Evolutionary conservation across 2,113 vertebrate genomes (phyloP).

Genomic region (Notechis scutatus): DNA sequence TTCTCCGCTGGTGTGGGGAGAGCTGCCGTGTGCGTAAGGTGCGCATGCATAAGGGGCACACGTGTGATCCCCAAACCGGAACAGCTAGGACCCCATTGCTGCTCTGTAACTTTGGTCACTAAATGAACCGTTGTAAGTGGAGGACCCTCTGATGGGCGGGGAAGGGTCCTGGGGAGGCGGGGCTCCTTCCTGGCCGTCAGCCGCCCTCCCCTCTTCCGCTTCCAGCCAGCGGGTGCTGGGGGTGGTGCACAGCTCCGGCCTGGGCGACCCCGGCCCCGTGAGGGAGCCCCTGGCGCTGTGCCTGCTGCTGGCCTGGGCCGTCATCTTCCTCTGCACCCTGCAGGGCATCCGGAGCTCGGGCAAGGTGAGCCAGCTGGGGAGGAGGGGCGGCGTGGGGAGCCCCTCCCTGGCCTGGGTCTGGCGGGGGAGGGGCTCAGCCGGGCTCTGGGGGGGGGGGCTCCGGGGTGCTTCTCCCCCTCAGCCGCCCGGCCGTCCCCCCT

Average conservation of each 20-base stretch:
- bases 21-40: no score
- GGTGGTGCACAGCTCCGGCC: constrained; percentile 74
- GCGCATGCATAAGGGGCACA: no score
- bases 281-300: constrained; percentile 85
- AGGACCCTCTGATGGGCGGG: neutral
- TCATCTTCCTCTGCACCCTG: constrained; percentile 88
- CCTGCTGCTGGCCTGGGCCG: constrained; percentile 82
- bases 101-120: neutral
- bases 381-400: fast-evolving
- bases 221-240: constrained; percentile 82
- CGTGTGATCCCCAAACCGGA: no score
- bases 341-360: constrained; percentile 87
- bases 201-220: fast-evolving
- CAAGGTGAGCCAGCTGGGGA: constrained; percentile 72
- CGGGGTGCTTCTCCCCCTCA: neutral
- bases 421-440: neutral
- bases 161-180: neutral
- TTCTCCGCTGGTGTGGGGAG: no score
- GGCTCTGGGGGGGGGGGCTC: no score
- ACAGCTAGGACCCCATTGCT: no score
- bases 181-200: fast-evolving
- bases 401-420: neutral
- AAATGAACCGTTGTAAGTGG: neutral
- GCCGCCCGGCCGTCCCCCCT: fast-evolving
- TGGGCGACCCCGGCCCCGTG: constrained; percentile 85